Conservation (phyloP, 2,888 invertebrate genomes). For the Cosmopolites sordidus region DNA sequence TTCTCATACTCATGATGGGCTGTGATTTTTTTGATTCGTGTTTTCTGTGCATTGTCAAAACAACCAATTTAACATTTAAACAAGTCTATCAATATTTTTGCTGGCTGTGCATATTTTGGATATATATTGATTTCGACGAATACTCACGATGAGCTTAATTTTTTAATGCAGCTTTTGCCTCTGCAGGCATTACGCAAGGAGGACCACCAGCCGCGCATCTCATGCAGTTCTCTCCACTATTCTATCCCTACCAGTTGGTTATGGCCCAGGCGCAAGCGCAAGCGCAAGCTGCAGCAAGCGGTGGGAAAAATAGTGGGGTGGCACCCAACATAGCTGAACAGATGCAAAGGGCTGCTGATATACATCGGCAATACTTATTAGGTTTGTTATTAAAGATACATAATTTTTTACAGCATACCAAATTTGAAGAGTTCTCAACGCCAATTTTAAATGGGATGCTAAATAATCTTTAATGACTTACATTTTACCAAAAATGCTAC, state of each 20-base stretch:
- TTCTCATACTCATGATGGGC: no score
- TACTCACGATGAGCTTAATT: no score
- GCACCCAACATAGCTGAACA: constrained; percentile 59
- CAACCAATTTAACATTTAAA: no score
- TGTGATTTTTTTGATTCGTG: no score
- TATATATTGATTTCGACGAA: no score
- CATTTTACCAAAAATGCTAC: no score
- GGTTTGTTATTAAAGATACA: constrained; percentile 16
- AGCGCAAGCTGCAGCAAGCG: constrained; percentile 43
- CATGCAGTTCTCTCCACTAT: constrained; percentile 81
- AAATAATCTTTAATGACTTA: no score
- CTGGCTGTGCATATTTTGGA: no score
- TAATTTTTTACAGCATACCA: no score
- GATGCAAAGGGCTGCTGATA: constrained; percentile 79
- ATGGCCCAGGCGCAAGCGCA: constrained; percentile 72
- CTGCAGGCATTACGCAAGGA: constrained; percentile 55
- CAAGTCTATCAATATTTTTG: no score
- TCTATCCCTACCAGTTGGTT: constrained; percentile 86
- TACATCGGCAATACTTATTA: constrained; percentile 91
- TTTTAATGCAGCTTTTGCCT: constrained; percentile 3
- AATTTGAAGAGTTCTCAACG: no score
- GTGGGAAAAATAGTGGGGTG: constrained; percentile 43
- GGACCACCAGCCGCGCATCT: constrained; percentile 77
- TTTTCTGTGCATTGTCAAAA: no score
- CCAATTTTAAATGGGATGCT: neutral